Conservation (phyloP, 2,113 vertebrate species). For the Lasiurus cinereus region DNA sequence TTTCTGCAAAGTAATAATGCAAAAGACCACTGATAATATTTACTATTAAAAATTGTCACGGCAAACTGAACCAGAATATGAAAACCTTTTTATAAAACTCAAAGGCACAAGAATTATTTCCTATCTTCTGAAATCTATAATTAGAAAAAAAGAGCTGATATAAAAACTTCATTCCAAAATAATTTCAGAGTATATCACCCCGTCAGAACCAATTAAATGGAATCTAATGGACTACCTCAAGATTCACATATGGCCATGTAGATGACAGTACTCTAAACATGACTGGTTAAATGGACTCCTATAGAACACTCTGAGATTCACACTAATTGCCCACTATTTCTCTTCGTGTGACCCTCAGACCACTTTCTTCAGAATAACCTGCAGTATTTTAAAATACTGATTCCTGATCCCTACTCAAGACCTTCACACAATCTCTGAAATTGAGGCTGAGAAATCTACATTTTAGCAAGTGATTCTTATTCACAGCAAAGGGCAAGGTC, state of each 20-base stretch:
- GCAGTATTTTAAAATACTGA: neutral
- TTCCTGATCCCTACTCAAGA: neutral
- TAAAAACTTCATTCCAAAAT: constrained; percentile 54
- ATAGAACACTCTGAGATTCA: neutral
- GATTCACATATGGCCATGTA: neutral
- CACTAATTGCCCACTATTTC: neutral
- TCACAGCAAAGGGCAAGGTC: neutral
- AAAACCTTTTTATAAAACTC: constrained; percentile 45
- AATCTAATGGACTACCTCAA: neutral
- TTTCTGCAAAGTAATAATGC: constrained; percentile 47
- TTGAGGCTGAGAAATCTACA: neutral
- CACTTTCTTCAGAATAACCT: constrained; percentile 6
- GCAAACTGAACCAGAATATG: constrained; percentile 35
- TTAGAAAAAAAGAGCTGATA: constrained; percentile 50
- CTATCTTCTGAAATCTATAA: constrained; percentile 56
- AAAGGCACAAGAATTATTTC: constrained; percentile 53
- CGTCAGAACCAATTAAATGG: constrained; percentile 43
- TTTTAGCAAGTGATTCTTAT: constrained; percentile 40
- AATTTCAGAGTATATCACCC: neutral
- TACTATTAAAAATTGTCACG: constrained; percentile 30
- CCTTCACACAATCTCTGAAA: constrained; percentile 2
- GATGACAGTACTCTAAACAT: neutral
- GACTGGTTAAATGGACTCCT: neutral
- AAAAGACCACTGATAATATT: constrained; percentile 50
- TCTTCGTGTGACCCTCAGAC: neutral